Evolutionary conservation across 2,797 vertebrate genomes (phyloP).

Genomic region (Benthosema pterotum): DNA sequence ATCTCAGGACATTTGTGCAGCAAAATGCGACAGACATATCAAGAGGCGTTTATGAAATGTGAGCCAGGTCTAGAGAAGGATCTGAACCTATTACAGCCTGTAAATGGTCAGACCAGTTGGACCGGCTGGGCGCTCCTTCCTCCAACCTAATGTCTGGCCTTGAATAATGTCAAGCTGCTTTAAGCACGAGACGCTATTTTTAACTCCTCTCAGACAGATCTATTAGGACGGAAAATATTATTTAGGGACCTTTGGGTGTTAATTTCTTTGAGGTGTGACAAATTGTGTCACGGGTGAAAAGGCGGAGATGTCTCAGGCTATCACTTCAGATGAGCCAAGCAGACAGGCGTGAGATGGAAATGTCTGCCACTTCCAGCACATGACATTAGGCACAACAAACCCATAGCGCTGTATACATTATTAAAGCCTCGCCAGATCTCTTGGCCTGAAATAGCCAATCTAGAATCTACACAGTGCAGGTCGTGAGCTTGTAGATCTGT

Average conservation of each 20-base stretch:
- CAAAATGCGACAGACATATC: too few relatives aligned
- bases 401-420: slow-evolving; percentile 60
- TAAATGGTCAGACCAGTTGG: too few relatives aligned
- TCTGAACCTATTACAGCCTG: too few relatives aligned
- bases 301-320: slow-evolving; percentile 52
- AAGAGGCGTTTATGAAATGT: too few relatives aligned
- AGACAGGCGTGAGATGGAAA: slow-evolving; percentile 68
- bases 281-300: slow-evolving; percentile 58
- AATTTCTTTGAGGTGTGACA: slow-evolving; percentile 67
- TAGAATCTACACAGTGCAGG: too few relatives aligned
- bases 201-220: slow-evolving; percentile 31
- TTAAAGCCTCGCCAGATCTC: slow-evolving; percentile 21
- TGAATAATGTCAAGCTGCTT: too few relatives aligned
- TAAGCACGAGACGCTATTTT: slow-evolving; percentile 23
- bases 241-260: slow-evolving; percentile 39
- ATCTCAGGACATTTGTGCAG: too few relatives aligned
- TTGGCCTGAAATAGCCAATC: too few relatives aligned
- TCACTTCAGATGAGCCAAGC: slow-evolving; percentile 60
- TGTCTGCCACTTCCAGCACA: slow-evolving; percentile 62
- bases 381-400: slow-evolving; percentile 33
- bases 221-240: slow-evolving; percentile 26
- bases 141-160: too few relatives aligned
- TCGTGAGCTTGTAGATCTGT: too few relatives aligned
- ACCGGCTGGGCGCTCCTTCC: too few relatives aligned
- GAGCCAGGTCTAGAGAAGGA: too few relatives aligned